These are phyloP conservation scores for Cariama cristata DNA, from an alignment of 2,113 vertebrate species.

Conservation along the genomic window DNA sequence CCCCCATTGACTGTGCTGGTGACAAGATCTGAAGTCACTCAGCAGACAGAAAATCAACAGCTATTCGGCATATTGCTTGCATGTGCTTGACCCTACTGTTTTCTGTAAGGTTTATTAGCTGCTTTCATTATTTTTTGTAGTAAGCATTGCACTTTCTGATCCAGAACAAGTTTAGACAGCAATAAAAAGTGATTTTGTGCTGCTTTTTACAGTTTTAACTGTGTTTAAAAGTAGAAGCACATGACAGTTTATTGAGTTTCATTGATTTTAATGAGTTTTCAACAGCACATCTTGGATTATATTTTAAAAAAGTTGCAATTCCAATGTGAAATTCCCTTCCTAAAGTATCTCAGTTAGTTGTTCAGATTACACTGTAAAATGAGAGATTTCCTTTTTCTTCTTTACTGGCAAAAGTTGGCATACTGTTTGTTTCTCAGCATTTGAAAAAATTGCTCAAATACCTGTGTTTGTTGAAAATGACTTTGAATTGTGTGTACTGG, in stretches of 20 bases:
- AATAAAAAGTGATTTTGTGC: conserved; percentile 46
- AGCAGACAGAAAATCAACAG: conserved; percentile 75
- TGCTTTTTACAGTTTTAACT: conserved; percentile 36
- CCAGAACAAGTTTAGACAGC: conserved; percentile 47
- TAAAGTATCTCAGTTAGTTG: background rate
- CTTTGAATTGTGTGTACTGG: background rate
- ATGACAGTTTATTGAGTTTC: conserved; percentile 30
- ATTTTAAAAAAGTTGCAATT: background rate
- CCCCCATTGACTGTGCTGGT: conserved; percentile 81
- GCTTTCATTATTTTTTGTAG: conserved; percentile 57
- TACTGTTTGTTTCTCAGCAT: background rate
- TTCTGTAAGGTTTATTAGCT: conserved; percentile 62
- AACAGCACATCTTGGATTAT: conserved; percentile 28
- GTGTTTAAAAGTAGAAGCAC: conserved; percentile 48
- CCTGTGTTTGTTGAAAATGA: background rate
- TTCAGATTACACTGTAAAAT: conserved; percentile 27
- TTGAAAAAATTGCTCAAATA: background rate
- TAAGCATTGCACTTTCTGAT: conserved; percentile 62
- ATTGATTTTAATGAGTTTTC: conserved; percentile 58
- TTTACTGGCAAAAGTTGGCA: background rate
- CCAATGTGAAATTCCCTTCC: background rate
- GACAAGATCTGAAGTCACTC: conserved; percentile 84
- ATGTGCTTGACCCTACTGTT: conserved; percentile 52
- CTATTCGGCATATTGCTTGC: conserved; percentile 53
- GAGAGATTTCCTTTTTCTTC: background rate